Percentiles rank a stretch among this genome's conserved stretches.
Conservation (phyloP, 2,113 vertebrate species). For the Limanda limanda region DNA sequence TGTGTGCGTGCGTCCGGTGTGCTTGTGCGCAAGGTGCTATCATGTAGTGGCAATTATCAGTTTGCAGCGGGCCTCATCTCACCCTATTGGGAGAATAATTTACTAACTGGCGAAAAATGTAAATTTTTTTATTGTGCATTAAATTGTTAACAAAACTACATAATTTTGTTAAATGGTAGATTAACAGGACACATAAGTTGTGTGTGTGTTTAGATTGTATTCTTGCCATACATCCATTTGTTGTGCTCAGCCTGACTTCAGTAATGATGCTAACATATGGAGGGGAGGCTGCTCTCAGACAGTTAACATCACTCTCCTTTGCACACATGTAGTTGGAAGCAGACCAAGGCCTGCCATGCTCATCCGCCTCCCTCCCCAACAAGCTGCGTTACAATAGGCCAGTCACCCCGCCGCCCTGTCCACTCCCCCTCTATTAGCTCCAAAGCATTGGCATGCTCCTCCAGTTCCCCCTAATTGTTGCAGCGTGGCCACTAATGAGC, state of each 20-base stretch:
- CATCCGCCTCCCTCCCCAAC: constrained; percentile 29
- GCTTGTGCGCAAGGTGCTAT: no score
- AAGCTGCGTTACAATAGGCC: constrained; percentile 46
- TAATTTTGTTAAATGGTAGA: no score
- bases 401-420: constrained; percentile 21
- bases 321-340: constrained; percentile 36
- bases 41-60: no score
- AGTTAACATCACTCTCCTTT: constrained; percentile 26
- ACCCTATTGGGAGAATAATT: no score
- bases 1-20: no score
- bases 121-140: no score
- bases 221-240: neutral
- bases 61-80: no score
- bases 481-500: constrained; percentile 60
- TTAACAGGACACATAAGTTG: neutral
- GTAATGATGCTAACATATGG: constrained; percentile 41
- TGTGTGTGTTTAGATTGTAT: neutral
- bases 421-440: constrained; percentile 45
- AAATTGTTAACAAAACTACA: no score
- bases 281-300: constrained; percentile 51
- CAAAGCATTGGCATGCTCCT: constrained; percentile 51
- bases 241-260: neutral
- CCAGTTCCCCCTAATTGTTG: constrained; percentile 51
- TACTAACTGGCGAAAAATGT: no score
- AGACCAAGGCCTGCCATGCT: constrained; percentile 35